Conservation (phyloP, 2,113 vertebrate species). For the Zosterops lateralis region DNA sequence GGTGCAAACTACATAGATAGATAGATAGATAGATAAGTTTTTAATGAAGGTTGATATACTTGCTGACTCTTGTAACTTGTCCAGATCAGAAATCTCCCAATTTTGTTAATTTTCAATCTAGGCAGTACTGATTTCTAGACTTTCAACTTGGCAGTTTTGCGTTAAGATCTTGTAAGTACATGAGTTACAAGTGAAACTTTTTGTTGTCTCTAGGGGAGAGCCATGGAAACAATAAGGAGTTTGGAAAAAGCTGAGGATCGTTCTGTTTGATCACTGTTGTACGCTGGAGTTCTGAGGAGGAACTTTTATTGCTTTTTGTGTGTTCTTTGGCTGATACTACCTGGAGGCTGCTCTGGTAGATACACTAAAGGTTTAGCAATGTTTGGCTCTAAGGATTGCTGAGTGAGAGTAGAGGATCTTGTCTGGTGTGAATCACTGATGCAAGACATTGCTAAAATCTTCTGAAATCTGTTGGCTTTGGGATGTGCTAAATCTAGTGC, state of each 20-base stretch:
- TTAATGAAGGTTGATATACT: neutral
- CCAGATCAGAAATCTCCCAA: neutral
- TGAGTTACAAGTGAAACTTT: neutral
- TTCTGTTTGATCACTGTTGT: neutral
- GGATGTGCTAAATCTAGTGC: neutral
- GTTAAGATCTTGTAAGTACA: neutral
- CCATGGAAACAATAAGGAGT: neutral
- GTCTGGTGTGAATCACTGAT: neutral
- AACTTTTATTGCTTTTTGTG: neutral
- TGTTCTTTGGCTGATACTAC: neutral
- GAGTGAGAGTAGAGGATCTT: neutral
- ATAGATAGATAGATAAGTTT: neutral
- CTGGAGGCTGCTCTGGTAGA: neutral
- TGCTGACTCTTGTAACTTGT: neutral
- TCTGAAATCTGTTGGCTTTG: neutral
- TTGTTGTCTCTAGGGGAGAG: neutral
- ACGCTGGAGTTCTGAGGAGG: neutral
- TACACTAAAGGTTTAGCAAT: neutral
- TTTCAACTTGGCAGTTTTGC: neutral
- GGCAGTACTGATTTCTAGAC: neutral
- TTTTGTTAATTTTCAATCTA: neutral
- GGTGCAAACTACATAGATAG: neutral
- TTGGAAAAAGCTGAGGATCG: neutral
- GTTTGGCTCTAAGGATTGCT: neutral
- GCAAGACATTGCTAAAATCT: neutral